Evolutionary conservation across 2,888 invertebrate species (phyloP).

Genomic region (Xylota sylvarum): DNA sequence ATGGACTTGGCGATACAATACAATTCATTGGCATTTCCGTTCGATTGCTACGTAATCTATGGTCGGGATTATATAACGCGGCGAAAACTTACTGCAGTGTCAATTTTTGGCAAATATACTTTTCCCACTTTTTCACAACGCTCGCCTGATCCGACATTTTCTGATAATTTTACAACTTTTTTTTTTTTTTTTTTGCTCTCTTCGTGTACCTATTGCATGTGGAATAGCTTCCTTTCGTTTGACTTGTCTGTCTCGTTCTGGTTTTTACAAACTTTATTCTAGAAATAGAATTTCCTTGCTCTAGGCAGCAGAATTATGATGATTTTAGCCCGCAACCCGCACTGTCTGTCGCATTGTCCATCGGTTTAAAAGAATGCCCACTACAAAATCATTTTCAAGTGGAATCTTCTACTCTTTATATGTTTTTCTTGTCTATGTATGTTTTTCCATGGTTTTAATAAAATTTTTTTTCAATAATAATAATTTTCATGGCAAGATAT

Average conservation of each 20-base stretch:
- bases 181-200: slow-evolving; percentile 9
- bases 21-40: slow-evolving; percentile 35
- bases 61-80: slow-evolving; percentile 58
- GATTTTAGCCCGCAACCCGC: slow-evolving; percentile 59
- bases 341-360: slow-evolving; percentile 33
- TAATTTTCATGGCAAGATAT: slow-evolving; percentile 71
- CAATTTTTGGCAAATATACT: slow-evolving; percentile 65
- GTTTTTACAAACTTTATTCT: slow-evolving; percentile 60
- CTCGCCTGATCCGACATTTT: slow-evolving; percentile 48
- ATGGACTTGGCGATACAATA: slow-evolving; percentile 8
- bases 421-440: slow-evolving; percentile 26
- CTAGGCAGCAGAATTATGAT: slow-evolving; percentile 64
- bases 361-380: slow-evolving; percentile 48
- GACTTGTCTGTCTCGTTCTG: slow-evolving; percentile 13
- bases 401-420: slow-evolving; percentile 24
- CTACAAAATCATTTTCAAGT: slow-evolving; percentile 36
- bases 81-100: slow-evolving; percentile 58
- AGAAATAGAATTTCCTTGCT: slow-evolving; percentile 74
- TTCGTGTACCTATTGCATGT: too few species aligned
- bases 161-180: slow-evolving; percentile 66
- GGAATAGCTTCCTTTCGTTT: slow-evolving; percentile 12
- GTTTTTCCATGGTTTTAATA: slow-evolving; percentile 68
- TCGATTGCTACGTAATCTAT: slow-evolving; percentile 51
- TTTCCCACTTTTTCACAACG: slow-evolving; percentile 36
- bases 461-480: slow-evolving; percentile 58